Evolutionary conservation across 2,888 invertebrate genomes (phyloP).

Genomic region (Proisotoma minuta): DNA sequence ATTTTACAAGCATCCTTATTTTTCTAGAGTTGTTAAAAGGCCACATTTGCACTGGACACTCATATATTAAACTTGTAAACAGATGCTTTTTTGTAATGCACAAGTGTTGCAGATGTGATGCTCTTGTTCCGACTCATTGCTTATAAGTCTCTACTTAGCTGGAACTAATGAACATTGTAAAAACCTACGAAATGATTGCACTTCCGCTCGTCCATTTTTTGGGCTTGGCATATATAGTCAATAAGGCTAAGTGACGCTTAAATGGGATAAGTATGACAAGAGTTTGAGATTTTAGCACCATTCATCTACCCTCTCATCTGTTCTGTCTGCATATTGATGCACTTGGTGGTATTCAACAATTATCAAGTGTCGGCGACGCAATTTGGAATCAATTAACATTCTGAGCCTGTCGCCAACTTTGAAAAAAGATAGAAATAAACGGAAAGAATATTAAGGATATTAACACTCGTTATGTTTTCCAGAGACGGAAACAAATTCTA

Average conservation of each 20-base stretch:
- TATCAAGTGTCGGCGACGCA: conserved; percentile 23
- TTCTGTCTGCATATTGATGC: background rate
- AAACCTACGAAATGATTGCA: conserved; percentile 11
- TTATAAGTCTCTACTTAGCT: conserved; percentile 10
- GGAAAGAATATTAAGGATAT: background rate
- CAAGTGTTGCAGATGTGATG: conserved; percentile 16
- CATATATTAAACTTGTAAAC: conserved; percentile 2
- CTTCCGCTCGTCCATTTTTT: conserved; percentile 7
- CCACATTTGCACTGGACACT: background rate
- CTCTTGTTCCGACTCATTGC: conserved; percentile 13
- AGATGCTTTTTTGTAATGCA: conserved; percentile 12
- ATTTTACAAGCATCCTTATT: background rate
- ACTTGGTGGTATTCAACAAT: conserved; percentile 10
- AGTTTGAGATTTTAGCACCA: background rate
- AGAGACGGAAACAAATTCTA: background rate
- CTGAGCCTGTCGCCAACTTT: conserved; percentile 18
- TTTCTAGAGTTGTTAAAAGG: conserved; percentile 8
- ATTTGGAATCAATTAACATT: conserved; percentile 34
- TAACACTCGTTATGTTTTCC: background rate
- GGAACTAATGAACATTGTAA: conserved; percentile 17
- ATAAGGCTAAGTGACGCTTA: no score
- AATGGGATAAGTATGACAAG: no score
- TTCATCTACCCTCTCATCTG: no score
- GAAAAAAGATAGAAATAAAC: background rate
- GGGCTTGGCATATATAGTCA: background rate